phyloP scores from a whole-genome alignment of 2,797 vertebrate species.

The Pitangus sulphuratus region DNA sequence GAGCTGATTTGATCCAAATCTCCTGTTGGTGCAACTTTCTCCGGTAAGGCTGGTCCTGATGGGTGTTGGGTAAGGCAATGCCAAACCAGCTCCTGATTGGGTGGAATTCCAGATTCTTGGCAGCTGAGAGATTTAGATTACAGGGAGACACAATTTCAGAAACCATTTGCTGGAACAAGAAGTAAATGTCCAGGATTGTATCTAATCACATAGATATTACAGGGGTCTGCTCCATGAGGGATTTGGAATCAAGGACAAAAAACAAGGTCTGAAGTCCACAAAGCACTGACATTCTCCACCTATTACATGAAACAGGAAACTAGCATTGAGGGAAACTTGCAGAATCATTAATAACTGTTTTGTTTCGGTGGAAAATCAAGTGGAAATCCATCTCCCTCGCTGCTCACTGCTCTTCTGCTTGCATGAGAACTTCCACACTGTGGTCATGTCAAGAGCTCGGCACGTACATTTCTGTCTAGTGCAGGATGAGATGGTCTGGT shows the following conservation, averaged over 20 bases:
- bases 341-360: background rate
- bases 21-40: background rate
- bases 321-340: background rate
- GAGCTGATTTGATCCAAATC: background rate
- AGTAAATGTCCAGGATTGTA: background rate
- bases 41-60: background rate
- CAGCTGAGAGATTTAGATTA: background rate
- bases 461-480: background rate
- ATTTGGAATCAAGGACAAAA: background rate
- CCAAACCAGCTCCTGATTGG: background rate
- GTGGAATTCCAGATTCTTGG: slow-evolving; percentile 10
- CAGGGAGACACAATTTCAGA: background rate
- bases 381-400: background rate
- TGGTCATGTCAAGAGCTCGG: background rate
- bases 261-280: background rate
- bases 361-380: background rate
- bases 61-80: background rate
- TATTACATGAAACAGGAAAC: slow-evolving; percentile 35
- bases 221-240: background rate
- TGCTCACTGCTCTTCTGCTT: background rate
- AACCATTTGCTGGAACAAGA: background rate
- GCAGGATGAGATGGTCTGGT: background rate
- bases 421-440: background rate
- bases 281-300: background rate
- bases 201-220: background rate